phyloP scores from a whole-genome alignment of 2,113 vertebrate genomes.

The Petroica traversi region DNA sequence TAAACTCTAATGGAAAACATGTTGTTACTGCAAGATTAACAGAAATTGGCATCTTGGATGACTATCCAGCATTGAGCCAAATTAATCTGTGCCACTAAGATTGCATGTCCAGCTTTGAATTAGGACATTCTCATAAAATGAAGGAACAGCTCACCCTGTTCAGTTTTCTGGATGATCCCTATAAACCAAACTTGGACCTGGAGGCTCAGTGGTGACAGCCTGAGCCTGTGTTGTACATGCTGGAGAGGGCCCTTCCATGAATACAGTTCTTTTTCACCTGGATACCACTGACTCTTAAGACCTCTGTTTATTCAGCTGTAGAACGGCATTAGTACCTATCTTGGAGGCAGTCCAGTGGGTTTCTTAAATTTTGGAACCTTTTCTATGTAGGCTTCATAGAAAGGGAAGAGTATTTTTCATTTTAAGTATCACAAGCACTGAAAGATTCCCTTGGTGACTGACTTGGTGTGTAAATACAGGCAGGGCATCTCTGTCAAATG shows the following conservation, averaged over 20 bases:
- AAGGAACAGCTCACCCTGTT: neutral
- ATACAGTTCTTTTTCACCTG: neutral
- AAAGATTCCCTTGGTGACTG: conserved; percentile 49
- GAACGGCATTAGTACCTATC: neutral
- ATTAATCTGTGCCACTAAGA: neutral
- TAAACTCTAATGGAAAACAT: neutral
- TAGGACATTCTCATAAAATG: neutral
- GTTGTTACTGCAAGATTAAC: neutral
- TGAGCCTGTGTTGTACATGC: neutral
- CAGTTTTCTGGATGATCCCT: neutral
- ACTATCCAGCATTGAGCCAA: neutral
- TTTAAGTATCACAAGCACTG: neutral
- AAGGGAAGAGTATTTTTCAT: conserved; percentile 26
- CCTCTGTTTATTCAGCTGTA: conserved; percentile 43
- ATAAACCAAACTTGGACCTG: neutral
- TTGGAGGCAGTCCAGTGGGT: neutral
- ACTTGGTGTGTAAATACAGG: conserved; percentile 24
- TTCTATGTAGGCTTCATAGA: neutral
- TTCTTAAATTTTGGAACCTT: neutral
- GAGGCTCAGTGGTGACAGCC: neutral
- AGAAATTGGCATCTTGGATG: neutral
- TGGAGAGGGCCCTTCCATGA: neutral
- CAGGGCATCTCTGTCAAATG: conserved; percentile 20
- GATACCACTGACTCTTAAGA: neutral
- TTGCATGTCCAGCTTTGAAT: neutral